Evolutionary conservation across 2,888 invertebrate genomes (phyloP).

Genomic region (Mythimna vitellina): DNA sequence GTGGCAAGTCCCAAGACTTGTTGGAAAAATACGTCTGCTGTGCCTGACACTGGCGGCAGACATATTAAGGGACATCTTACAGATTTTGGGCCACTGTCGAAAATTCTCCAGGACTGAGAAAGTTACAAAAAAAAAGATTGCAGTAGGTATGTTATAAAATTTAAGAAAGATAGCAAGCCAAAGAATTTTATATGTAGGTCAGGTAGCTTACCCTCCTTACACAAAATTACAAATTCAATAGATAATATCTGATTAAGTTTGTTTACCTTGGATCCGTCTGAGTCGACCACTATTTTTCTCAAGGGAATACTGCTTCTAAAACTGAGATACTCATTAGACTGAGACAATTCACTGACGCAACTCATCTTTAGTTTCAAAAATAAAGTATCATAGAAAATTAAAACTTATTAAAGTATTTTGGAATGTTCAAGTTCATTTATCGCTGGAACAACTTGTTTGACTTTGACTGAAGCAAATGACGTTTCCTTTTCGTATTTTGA

Average conservation of each 20-base stretch:
- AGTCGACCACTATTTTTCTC: slow-evolving; percentile 94
- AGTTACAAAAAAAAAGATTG: slow-evolving; percentile 18
- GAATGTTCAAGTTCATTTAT: neutral
- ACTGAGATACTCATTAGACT: slow-evolving; percentile 94
- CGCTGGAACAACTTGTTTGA: slow-evolving; percentile 1
- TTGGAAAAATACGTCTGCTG: slow-evolving; percentile 96
- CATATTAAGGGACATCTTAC: slow-evolving; percentile 95
- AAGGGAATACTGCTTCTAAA: slow-evolving; percentile 94
- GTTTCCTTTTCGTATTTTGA: slow-evolving; percentile 9
- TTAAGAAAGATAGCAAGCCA: neutral
- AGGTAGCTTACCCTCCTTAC: slow-evolving; percentile 2
- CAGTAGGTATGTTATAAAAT: neutral
- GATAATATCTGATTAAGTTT: slow-evolving; percentile 55
- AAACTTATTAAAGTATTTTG: slow-evolving; percentile 26
- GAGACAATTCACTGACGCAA: slow-evolving; percentile 93
- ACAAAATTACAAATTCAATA: slow-evolving; percentile 11
- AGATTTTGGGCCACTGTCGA: slow-evolving; percentile 96
- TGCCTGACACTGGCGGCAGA: slow-evolving; percentile 96
- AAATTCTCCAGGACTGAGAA: slow-evolving; percentile 94
- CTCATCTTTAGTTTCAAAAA: slow-evolving; percentile 86
- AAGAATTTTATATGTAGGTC: slow-evolving; percentile 23
- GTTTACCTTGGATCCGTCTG: slow-evolving; percentile 94
- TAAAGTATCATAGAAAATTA: neutral
- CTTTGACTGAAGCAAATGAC: slow-evolving; percentile 18
- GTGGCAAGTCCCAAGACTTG: slow-evolving; percentile 95